A percentile compares a stretch with the other conserved stretches of the same genome.
These are phyloP conservation scores for Pheosia tremula DNA, from an alignment of 2,888 invertebrate species.

Conservation along the genomic window DNA sequence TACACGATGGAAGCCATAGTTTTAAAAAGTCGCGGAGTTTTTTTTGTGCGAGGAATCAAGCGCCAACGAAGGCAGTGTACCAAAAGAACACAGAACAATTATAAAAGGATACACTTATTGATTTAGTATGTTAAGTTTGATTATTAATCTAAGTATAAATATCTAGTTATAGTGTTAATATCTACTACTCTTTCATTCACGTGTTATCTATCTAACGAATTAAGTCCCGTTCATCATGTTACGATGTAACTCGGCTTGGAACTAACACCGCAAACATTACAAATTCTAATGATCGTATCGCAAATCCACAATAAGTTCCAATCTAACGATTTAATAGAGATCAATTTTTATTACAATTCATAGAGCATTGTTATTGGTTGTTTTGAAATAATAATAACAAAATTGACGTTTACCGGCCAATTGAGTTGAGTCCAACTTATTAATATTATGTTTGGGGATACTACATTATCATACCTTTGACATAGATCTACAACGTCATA, in stretches of 20 bases:
- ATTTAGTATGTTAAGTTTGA: constrained; percentile 18
- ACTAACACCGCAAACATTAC: constrained; percentile 18
- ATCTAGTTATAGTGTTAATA: constrained; percentile 29
- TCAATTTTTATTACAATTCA: constrained; percentile 34
- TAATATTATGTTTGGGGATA: constrained; percentile 11
- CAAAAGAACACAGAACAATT: constrained; percentile 13
- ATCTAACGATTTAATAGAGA: constrained; percentile 37
- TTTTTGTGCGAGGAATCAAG: background rate
- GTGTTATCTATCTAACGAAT: constrained; percentile 13
- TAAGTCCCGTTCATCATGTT: constrained; percentile 2
- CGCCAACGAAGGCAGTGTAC: background rate
- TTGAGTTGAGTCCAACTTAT: constrained; percentile 24
- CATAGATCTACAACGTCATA: no score
- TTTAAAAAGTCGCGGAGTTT: no score
- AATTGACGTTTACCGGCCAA: constrained; percentile 25
- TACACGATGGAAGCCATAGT: no score
- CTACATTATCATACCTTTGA: no score
- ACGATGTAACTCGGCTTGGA: constrained; percentile 16
- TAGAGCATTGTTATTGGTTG: constrained; percentile 33
- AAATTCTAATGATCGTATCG: constrained; percentile 20
- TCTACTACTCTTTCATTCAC: constrained; percentile 25
- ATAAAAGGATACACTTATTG: constrained; percentile 16
- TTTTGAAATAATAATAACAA: constrained; percentile 25
- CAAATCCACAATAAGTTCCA: constrained; percentile 27
- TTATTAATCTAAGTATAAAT: constrained; percentile 38